Evolutionary conservation across 2,113 vertebrate genomes (phyloP).

Genomic region (Percina caprodes): DNA sequence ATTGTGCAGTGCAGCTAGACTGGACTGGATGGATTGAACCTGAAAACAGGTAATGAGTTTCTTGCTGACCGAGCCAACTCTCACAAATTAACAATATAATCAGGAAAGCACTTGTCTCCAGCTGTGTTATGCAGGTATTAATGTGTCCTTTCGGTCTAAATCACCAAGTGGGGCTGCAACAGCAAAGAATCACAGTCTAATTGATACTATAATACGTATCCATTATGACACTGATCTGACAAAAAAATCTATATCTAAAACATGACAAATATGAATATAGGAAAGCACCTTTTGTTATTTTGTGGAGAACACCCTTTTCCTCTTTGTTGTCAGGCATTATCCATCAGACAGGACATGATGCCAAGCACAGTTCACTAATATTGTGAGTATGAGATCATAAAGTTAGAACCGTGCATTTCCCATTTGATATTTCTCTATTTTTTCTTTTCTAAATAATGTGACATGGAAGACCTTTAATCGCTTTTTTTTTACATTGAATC

Average conservation of each 20-base stretch:
- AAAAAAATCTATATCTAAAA: neutral
- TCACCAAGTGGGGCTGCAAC: neutral
- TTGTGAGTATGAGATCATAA: no score
- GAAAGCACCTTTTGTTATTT: neutral
- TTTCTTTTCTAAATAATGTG: no score
- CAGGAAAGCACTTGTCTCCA: slow-evolving; percentile 41
- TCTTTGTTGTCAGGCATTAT: neutral
- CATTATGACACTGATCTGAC: neutral
- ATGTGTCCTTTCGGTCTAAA: slow-evolving; percentile 29
- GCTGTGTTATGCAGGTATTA: slow-evolving; percentile 26
- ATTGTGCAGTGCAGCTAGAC: slow-evolving; percentile 37
- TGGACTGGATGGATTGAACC: slow-evolving; percentile 57
- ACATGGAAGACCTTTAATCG: no score
- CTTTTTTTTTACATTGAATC: no score
- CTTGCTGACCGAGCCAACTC: slow-evolving; percentile 41
- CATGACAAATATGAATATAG: neutral
- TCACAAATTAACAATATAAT: slow-evolving; percentile 52
- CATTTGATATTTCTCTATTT: no score
- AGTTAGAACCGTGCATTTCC: no score
- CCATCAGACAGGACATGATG: neutral
- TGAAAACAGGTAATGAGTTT: slow-evolving; percentile 69
- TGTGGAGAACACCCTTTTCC: neutral
- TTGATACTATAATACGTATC: neutral
- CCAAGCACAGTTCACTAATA: neutral
- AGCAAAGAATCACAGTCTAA: neutral